These are phyloP conservation scores for Hydroisotoma schaefferi DNA, from an alignment of 2,888 invertebrate genomes.

Conservation along the genomic window DNA sequence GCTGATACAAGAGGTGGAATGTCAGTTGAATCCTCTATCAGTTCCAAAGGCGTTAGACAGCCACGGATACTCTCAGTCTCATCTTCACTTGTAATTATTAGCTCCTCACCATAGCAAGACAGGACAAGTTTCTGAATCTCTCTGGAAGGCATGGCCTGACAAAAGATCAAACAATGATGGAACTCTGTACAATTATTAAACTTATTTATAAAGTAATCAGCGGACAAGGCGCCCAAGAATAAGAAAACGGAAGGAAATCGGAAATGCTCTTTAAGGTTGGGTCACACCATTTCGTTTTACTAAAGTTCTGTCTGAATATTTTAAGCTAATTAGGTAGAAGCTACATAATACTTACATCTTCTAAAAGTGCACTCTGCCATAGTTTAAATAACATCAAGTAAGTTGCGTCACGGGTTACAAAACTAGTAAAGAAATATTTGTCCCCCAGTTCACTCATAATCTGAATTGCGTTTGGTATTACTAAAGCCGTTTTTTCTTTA, in stretches of 20 bases:
- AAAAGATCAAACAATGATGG: not conserved
- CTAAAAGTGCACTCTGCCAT: slow-evolving; percentile 94
- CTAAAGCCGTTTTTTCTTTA: slow-evolving; percentile 88
- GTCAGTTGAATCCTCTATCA: not conserved
- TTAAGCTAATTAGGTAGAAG: not conserved
- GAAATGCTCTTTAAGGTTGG: too few species aligned
- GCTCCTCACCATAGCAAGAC: slow-evolving; percentile 87
- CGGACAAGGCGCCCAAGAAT: too few species aligned
- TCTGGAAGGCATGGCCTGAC: slow-evolving; percentile 52
- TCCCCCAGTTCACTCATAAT: slow-evolving; percentile 70
- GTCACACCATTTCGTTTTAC: too few species aligned
- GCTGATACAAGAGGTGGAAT: not conserved
- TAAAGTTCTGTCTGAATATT: too few species aligned
- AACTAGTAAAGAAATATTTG: slow-evolving; percentile 90
- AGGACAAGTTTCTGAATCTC: slow-evolving; percentile 91
- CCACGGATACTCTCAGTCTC: slow-evolving; percentile 60
- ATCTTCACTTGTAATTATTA: slow-evolving; percentile 88
- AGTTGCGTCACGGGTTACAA: slow-evolving; percentile 88
- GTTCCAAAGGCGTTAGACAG: slow-evolving; percentile 9
- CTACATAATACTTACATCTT: slow-evolving; percentile 63
- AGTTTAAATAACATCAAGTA: slow-evolving; percentile 92
- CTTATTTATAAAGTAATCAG: too few species aligned
- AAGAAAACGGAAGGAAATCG: too few species aligned
- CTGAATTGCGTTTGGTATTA: slow-evolving; percentile 95
- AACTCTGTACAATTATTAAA: not conserved